Base-by-base conservation (phyloP, 2,797 vertebrate genomes). In the Threskiornis aethiopicus region DNA sequence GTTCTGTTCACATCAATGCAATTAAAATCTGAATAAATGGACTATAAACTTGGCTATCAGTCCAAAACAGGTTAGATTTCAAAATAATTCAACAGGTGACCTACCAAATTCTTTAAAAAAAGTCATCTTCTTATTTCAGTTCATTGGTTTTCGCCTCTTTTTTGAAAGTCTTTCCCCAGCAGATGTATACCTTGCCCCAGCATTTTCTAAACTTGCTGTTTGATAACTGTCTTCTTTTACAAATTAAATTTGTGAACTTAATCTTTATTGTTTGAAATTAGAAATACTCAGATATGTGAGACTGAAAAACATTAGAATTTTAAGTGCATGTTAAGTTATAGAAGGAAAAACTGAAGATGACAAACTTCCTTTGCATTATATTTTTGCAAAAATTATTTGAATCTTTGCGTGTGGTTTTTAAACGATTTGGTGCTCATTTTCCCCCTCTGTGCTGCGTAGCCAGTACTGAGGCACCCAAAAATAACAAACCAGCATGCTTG, bases 401-500 rank as follows among this genome's bases (percentile, higher is more conserved):
- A 61, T 37, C 12, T 80, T 67, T 84, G 41, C 2, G 3, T 70
- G 52, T 46, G 64, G 7, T 55, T 92, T 93, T 89, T 25, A 82
- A 88, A 59, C 29, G 6, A 28, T 79, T 85, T 41, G 15, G 58
- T 51, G 22, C 9, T 89, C 51, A 26, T 69, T 75, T 94, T 88
- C 24, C 76, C 82, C 62, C 76, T 81, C n/a, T 1, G 2, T 4
- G 5, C 67, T 28, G 20, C 31, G 37, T 52, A 80, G 73, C 58
- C 61, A 52, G 29, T 29, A 72, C 11, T 28, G 51, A 78, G 62
- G 49, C 57, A 81, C 75, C 33, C 90, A 85, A 96, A 94, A 94
- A 94, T 77, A 90, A 94, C 86, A 92, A 96, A 93, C 41, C 78
- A 93, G 44, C 37, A 55, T 9, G 54, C n/a, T 71, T 85, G 61